A percentile compares a stretch with the other conserved stretches of the same genome.
phyloP scores from a whole-genome alignment of 2,113 vertebrate genomes.

The Perca schrenkii region DNA sequence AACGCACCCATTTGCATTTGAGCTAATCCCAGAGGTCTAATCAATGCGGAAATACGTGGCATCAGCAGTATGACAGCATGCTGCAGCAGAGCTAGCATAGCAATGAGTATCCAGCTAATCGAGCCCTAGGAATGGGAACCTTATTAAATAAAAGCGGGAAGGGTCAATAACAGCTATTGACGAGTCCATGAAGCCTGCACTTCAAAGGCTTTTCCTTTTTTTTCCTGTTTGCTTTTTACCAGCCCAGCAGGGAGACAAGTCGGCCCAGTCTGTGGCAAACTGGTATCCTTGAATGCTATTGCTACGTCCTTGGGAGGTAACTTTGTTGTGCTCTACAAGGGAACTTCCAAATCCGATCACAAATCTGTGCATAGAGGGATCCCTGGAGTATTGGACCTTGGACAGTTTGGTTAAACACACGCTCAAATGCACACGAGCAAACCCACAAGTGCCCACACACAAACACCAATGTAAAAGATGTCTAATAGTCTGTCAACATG shows the following conservation, averaged over 20 bases:
- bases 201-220: conserved; percentile 69
- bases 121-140: conserved; percentile 72
- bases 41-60: conserved; percentile 81
- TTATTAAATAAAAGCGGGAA: conserved; percentile 79
- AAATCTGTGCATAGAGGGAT: conserved; percentile 31
- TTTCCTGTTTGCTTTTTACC: conserved; percentile 50
- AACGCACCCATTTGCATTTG: conserved; percentile 75
- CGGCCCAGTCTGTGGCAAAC: conserved; percentile 58
- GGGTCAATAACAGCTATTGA: conserved; percentile 83
- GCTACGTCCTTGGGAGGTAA: conserved; percentile 67
- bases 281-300: conserved; percentile 75
- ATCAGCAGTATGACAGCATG: conserved; percentile 82
- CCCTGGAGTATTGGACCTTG: conserved; percentile 21
- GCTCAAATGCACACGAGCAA: background rate
- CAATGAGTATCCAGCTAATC: conserved; percentile 74
- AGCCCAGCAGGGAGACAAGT: conserved; percentile 60
- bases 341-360: conserved; percentile 59
- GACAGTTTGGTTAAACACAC: conserved; percentile 28
- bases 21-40: conserved; percentile 83
- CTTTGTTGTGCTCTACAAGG: conserved; percentile 65
- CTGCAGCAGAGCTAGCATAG: conserved; percentile 73
- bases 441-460: background rate
- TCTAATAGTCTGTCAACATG: conserved; percentile 45
- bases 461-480: conserved; percentile 25
- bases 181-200: conserved; percentile 60